Conservation (phyloP, 2,888 invertebrate species). For the Nowickia ferox region DNA sequence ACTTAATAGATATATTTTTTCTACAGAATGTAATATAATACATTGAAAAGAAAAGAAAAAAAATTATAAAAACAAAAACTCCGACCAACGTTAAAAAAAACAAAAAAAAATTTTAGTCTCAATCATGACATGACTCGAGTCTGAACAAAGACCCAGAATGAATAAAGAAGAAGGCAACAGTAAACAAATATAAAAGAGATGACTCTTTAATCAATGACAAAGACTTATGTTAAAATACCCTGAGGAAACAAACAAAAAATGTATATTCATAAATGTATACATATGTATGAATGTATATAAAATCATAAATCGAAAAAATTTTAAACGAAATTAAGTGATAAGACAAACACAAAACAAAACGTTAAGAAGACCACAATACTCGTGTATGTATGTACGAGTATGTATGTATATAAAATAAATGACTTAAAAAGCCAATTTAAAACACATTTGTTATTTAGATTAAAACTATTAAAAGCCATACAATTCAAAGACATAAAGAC, state of each 20-base stretch:
- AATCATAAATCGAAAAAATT: slow-evolving; percentile 36
- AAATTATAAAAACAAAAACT: slow-evolving; percentile 3
- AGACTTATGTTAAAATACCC: slow-evolving; percentile 7
- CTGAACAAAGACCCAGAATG: slow-evolving; percentile 43
- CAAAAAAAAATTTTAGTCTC: not conserved
- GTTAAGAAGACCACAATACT: slow-evolving; percentile 4
- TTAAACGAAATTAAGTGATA: slow-evolving; percentile 26
- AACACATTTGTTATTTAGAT: slow-evolving; percentile 50
- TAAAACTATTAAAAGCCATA: slow-evolving; percentile 34
- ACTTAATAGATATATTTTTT: not conserved
- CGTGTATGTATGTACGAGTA: no score
- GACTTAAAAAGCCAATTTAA: slow-evolving; percentile 7
- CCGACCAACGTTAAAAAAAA: not conserved
- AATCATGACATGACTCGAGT: slow-evolving; percentile 46
- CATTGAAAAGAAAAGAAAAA: not conserved
- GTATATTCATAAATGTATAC: no score
- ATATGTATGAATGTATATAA: not conserved
- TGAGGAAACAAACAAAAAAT: slow-evolving; percentile 25
- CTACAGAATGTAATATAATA: slow-evolving; percentile 28
- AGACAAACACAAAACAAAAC: slow-evolving; percentile 8
- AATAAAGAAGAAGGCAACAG: slow-evolving; percentile 6
- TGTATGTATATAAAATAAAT: slow-evolving; percentile 1
- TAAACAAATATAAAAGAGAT: slow-evolving; percentile 24
- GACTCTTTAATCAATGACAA: slow-evolving; percentile 55
- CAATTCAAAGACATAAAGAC: slow-evolving; percentile 28